A percentile compares a stretch with the other conserved stretches of the same genome.
Evolutionary conservation across 2,113 vertebrate species (phyloP).

Genomic region (Nannobrachium achirus): DNA sequence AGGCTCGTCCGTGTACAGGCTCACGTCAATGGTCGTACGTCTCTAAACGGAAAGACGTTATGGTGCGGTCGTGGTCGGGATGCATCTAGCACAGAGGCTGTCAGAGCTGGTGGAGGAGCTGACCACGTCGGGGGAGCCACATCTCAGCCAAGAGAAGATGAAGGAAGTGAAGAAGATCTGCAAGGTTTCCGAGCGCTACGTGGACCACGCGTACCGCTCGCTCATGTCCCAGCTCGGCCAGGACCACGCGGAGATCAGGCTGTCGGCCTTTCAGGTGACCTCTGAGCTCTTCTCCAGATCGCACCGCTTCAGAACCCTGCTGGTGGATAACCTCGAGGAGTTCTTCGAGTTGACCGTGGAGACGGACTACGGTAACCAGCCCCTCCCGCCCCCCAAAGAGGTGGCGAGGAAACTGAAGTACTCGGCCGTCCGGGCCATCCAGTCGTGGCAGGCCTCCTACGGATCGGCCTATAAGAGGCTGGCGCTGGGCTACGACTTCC

Average conservation of each 20-base stretch:
- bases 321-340: slow-evolving; percentile 89
- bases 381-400: slow-evolving; percentile 89
- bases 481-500: slow-evolving; percentile 88
- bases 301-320: slow-evolving; percentile 85
- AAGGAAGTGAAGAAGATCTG: slow-evolving; percentile 92
- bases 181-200: slow-evolving; percentile 85
- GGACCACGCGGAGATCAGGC: slow-evolving; percentile 88
- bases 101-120: slow-evolving; percentile 88
- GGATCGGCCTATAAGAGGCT: slow-evolving; percentile 93
- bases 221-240: slow-evolving; percentile 84
- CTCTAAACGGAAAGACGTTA: too few species aligned
- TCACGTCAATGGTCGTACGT: too few species aligned
- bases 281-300: slow-evolving; percentile 88
- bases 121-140: slow-evolving; percentile 88
- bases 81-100: slow-evolving; percentile 83
- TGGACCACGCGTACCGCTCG: slow-evolving; percentile 84
- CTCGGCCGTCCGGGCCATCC: slow-evolving; percentile 81
- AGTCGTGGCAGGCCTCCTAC: slow-evolving; percentile 84
- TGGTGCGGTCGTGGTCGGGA: slow-evolving; percentile 37
- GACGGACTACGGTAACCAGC: slow-evolving; percentile 84
- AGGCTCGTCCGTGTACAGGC: too few species aligned
- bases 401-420: slow-evolving; percentile 85
- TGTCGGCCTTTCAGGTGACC: slow-evolving; percentile 87
- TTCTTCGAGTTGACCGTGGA: slow-evolving; percentile 92
- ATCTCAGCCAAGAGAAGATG: slow-evolving; percentile 81